A percentile compares a stretch with the other conserved stretches of the same genome.
Evolutionary conservation across 2,888 invertebrate genomes (phyloP).

Genomic region (Xestoiulus laeticollis): DNA sequence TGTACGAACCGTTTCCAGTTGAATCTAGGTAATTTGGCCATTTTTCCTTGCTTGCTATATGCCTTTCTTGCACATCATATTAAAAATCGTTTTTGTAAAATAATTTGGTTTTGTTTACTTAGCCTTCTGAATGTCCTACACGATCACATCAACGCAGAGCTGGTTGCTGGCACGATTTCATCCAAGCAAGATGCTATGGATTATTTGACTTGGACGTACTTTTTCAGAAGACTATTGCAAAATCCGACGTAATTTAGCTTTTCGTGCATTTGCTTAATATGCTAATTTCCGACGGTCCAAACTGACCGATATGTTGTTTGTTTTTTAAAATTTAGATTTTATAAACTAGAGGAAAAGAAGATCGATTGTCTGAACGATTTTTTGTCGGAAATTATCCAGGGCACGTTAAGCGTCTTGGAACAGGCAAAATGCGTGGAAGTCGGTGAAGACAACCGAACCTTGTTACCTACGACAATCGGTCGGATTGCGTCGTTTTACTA

Average conservation of each 20-base stretch:
- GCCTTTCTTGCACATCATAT: background rate
- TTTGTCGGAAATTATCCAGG: slow-evolving; percentile 83
- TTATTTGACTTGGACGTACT: slow-evolving; percentile 98
- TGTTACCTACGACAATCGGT: slow-evolving; percentile 81
- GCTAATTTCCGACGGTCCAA: background rate
- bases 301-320: background rate
- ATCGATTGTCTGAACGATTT: slow-evolving; percentile 69
- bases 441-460: slow-evolving; percentile 74
- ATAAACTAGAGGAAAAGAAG: slow-evolving; percentile 52
- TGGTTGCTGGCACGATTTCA: slow-evolving; percentile 90
- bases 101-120: slow-evolving; percentile 56
- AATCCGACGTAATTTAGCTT: slow-evolving; percentile 80
- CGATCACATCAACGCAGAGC: slow-evolving; percentile 97
- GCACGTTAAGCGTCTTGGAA: slow-evolving; percentile 76
- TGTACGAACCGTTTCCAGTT: slow-evolving; percentile 99
- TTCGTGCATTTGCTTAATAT: background rate
- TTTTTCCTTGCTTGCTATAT: too few species aligned
- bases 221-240: slow-evolving; percentile 88
- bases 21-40: slow-evolving; percentile 74
- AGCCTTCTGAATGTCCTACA: slow-evolving; percentile 88
- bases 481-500: slow-evolving; percentile 97
- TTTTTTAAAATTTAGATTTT: slow-evolving; percentile 53
- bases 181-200: slow-evolving; percentile 92
- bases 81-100: slow-evolving; percentile 42
- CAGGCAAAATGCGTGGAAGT: slow-evolving; percentile 82